Evolutionary conservation across 2,113 vertebrate species (phyloP), one percentile per base, ranked within the genome.

Genomic region (Caranx melampygus): DNA sequence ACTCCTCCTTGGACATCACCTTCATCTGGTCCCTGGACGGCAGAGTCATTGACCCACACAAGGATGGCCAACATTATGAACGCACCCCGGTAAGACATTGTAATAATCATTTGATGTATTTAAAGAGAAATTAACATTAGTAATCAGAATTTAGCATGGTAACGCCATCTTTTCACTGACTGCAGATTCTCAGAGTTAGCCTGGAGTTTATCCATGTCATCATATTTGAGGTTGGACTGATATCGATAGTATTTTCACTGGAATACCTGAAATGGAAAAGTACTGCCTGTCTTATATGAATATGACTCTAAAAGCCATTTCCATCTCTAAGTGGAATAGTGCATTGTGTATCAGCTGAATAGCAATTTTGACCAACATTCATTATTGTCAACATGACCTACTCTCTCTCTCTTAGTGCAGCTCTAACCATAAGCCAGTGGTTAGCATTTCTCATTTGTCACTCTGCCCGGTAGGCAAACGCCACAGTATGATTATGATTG

Each of bases 1-100:
- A 99, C 88, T 80, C 93, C 3, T 88, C 92, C 6, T 89, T 99
- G 83, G 97, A 99, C 87, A 95, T 99, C 89, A 97, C 97, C 6
- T 99, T 99, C 86, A 94, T 98, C 84, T 99, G 98, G 98, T 95
- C 97, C 72, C 92, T 98, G 70, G 97, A 98, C 54, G 96, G 95
- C 73, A 95, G 94, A 33, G 91, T 95, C 84, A 95, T 99, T 55
- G 97, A 99, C 91, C 94, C 97, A 62, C 95, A 96, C 90, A 96
- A 93, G 84, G 95, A 98, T 4, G 90, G 93, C 0, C 93, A 94
- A 8, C 96, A 98, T 84, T 98, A 97, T 79, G 95, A 97, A 85
- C 94, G 96, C 73, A 93, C 89, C 51, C 95, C 95, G 94, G 98
- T 99, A 94, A 96, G 96, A 57, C 40, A 37, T 26, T 34, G 5